phyloP scores from a whole-genome alignment of 1,140 invertebrate genomes.

The Thrips palmi region DNA sequence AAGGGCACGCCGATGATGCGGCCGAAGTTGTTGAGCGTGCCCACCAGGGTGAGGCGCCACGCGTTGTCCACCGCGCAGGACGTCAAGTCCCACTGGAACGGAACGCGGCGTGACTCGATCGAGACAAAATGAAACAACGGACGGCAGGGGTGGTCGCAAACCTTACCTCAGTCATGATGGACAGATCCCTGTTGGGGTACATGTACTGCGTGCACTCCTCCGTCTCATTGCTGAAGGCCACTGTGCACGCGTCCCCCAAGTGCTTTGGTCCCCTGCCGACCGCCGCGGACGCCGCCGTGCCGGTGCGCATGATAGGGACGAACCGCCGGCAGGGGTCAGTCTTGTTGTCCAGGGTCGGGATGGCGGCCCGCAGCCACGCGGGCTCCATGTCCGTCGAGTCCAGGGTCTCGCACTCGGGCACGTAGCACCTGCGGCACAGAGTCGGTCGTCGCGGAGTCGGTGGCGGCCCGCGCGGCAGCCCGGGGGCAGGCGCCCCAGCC shows the following conservation, averaged over 20 bases:
- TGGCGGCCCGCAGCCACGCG: conserved; percentile 30
- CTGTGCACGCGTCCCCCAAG: not conserved
- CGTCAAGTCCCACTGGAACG: conserved; percentile 31
- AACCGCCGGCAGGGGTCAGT: conserved; percentile 24
- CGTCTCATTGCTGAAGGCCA: not conserved
- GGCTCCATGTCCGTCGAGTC: conserved; percentile 18
- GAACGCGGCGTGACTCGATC: no score
- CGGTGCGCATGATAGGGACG: conserved; percentile 26
- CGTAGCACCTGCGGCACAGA: conserved; percentile 44
- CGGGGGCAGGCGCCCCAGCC: no score
- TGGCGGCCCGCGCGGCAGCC: no score
- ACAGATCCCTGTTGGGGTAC: no score
- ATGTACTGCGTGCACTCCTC: not conserved
- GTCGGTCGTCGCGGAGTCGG: no score
- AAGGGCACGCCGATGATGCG: conserved; percentile 48
- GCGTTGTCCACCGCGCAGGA: conserved; percentile 35
- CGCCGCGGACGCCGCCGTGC: conserved; percentile 27
- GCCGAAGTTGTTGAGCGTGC: conserved; percentile 49
- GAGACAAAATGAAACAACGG: no score
- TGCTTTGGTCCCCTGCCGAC: conserved; percentile 19
- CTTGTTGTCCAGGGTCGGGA: conserved; percentile 19
- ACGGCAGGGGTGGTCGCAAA: no score
- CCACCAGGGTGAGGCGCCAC: conserved; percentile 52
- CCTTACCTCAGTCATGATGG: no score
- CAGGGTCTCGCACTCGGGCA: conserved; percentile 38